phyloP scores from a whole-genome alignment of 2,888 invertebrate genomes.

The Dorcus parallelipipedus region DNA sequence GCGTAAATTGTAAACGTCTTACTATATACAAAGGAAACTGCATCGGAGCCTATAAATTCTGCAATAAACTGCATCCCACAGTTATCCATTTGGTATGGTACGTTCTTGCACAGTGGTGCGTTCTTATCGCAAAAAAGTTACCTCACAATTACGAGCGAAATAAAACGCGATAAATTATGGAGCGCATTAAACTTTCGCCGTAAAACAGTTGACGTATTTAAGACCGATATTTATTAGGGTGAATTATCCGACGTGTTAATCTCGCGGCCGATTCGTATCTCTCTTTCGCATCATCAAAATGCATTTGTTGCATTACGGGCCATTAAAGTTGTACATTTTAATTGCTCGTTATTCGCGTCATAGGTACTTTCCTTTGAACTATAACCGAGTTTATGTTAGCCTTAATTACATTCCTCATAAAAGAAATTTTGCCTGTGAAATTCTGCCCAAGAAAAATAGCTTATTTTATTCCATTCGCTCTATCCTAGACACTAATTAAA shows the following conservation, averaged over 20 bases:
- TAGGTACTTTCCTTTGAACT: no score
- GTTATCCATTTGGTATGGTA: neutral
- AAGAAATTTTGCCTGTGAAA: no score
- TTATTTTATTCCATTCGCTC: no score
- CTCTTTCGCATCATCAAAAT: neutral
- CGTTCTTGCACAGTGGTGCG: neutral
- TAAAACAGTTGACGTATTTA: neutral
- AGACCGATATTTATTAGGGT: neutral
- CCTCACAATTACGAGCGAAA: neutral
- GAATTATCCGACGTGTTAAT: neutral
- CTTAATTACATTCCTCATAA: no score
- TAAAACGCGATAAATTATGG: neutral
- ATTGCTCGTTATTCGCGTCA: no score
- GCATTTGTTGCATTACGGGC: no score
- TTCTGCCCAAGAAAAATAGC: no score
- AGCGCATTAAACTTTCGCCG: neutral
- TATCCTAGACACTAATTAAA: no score
- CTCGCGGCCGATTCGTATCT: neutral
- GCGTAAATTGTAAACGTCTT: no score
- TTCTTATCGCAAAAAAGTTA: neutral
- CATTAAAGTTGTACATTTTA: no score
- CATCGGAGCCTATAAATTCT: neutral
- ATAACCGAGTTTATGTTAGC: no score
- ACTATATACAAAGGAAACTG: no score
- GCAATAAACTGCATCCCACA: constrained; percentile 1